Conservation (phyloP, 2,888 invertebrate species). For the Athalia circularis region DNA sequence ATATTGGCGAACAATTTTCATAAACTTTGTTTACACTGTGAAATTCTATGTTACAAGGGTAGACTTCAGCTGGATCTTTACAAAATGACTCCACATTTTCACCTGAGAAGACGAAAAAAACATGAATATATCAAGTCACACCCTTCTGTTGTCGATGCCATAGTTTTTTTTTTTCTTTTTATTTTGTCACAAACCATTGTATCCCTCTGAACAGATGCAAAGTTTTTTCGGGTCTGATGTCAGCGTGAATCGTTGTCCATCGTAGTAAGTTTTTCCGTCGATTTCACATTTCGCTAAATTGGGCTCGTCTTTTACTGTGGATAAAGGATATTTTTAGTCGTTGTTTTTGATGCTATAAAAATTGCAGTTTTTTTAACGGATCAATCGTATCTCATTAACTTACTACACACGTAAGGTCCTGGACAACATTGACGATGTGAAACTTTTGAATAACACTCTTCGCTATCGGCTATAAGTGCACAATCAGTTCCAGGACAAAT, state of each 20-base stretch:
- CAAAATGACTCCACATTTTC: slow-evolving; percentile 64
- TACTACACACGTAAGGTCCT: slow-evolving; percentile 58
- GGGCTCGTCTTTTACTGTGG: slow-evolving; percentile 56
- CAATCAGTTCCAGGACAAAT: slow-evolving; percentile 51
- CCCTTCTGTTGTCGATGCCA: neutral
- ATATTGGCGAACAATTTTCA: slow-evolving; percentile 61
- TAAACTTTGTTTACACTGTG: slow-evolving; percentile 44
- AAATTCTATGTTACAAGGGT: slow-evolving; percentile 56
- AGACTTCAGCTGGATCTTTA: slow-evolving; percentile 37
- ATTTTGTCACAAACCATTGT: slow-evolving; percentile 50
- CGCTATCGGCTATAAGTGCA: slow-evolving; percentile 42
- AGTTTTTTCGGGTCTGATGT: slow-evolving; percentile 52
- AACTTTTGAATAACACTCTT: no score
- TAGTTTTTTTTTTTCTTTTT: neutral
- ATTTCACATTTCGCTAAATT: slow-evolving; percentile 59
- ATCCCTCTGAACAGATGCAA: slow-evolving; percentile 61
- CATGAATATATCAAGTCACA: neutral
- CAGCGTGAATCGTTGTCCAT: slow-evolving; percentile 60
- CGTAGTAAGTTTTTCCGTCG: slow-evolving; percentile 60
- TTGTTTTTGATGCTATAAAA: no score
- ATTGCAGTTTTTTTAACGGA: no score
- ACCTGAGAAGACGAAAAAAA: slow-evolving; percentile 51
- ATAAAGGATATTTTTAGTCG: neutral
- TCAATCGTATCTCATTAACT: slow-evolving; percentile 51
- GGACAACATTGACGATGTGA: slow-evolving; percentile 54